Evolutionary conservation across 1,140 invertebrate genomes (phyloP).

Genomic region (Heliothis virescens): DNA sequence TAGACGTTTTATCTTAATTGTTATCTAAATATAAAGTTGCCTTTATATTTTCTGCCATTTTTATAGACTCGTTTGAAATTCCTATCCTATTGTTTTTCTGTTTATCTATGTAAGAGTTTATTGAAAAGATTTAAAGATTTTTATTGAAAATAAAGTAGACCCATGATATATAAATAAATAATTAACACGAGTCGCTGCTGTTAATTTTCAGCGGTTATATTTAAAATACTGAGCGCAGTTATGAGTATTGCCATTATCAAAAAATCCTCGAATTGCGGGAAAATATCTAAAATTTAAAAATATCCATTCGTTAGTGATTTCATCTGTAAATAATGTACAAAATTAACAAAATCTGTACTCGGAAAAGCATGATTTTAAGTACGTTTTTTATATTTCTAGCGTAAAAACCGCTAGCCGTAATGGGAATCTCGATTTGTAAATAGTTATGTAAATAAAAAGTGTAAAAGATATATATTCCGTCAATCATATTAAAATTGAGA

Average conservation of each 20-base stretch:
- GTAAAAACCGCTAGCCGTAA: slow-evolving; percentile 60
- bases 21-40: slow-evolving; percentile 34
- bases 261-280: slow-evolving; percentile 2
- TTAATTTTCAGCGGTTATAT: slow-evolving; percentile 24
- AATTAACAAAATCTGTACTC: slow-evolving; percentile 49
- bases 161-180: slow-evolving; percentile 1
- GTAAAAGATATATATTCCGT: slow-evolving; percentile 82
- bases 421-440: slow-evolving; percentile 68
- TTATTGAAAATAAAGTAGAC: slow-evolving; percentile 12
- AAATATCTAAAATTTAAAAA: slow-evolving; percentile 10
- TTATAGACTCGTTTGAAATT: slow-evolving; percentile 31
- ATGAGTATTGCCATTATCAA: neutral
- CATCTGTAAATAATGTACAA: slow-evolving; percentile 81
- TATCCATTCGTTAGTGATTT: slow-evolving; percentile 41
- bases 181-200: neutral
- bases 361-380: slow-evolving; percentile 59
- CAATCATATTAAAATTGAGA: slow-evolving; percentile 77
- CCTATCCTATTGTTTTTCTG: slow-evolving; percentile 47
- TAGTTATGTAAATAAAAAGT: slow-evolving; percentile 79
- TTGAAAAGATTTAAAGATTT: slow-evolving; percentile 46
- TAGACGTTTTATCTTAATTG: slow-evolving; percentile 31
- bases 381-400: slow-evolving; percentile 74
- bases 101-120: slow-evolving; percentile 48
- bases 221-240: slow-evolving; percentile 10
- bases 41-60: slow-evolving; percentile 39